Evolutionary conservation across 2,888 invertebrate species (phyloP), one percentile per base, ranked within the genome.

Genomic region (Pterostichus niger): DNA sequence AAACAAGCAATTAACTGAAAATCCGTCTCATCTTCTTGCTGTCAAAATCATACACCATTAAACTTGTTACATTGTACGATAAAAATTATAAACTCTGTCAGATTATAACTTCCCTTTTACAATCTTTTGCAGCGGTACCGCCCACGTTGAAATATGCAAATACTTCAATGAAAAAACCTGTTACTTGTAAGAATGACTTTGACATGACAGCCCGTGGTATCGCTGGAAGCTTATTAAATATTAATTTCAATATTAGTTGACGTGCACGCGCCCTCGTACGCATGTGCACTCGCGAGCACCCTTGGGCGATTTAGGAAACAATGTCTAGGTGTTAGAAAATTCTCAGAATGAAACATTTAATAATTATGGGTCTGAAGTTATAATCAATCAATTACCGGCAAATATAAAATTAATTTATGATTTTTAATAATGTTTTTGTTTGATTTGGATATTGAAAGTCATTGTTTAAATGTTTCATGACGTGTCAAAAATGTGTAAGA

Each of bases 141-240:
- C 71, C 71, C 71, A 71, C 71, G 71, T 71, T 17, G 64, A 13
- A 49, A 4, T 35, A 61, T 64, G 71, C 46, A 46, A 71, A 71
- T 71, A 71, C n/a, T 3, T 44, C 46, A 10, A 40, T 46, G 24
- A 17, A 71, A 71, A 71, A 71, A 71, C 64, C 33, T 17, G 46
- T 40, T 71, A 17, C 17, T 15, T 71, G 13, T 68, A 24, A 59
- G 59, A 24, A 17, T 71, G 49, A 49, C 49, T 71, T 71, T 71
- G 71, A 71, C 71, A 71, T 71, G 71, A 11, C 71, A 71, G 71
- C 24, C 31, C 0, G 31, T 59, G 46, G 17, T 71, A 46, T 71
- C 11, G 11, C 71, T 71, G 3, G 40, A 46, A 44, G 71, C 44
- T 44, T 40, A 71, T 71, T 71, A 71, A 17, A 7, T 71, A 71